phyloP scores from a whole-genome alignment of 2,888 invertebrate genomes.

The Clivina fossor region DNA sequence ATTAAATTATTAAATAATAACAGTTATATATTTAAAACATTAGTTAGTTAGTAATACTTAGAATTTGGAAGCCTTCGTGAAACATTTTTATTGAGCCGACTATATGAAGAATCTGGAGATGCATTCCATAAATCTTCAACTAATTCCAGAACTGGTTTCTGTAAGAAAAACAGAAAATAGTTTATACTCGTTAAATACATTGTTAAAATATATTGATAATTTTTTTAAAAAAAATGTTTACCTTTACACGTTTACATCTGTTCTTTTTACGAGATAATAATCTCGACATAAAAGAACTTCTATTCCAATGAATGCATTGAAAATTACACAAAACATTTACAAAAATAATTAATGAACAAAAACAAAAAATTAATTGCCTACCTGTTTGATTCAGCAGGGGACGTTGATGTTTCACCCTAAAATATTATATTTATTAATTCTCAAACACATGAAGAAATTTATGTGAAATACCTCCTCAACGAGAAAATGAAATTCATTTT shows the following conservation, averaged over 20 bases:
- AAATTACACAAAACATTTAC: slow-evolving; percentile 35
- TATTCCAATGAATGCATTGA: slow-evolving; percentile 44
- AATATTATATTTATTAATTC: slow-evolving; percentile 3
- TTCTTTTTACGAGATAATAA: slow-evolving; percentile 48
- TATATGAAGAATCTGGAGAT: slow-evolving; percentile 49
- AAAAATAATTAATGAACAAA: too few species aligned
- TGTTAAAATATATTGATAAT: background rate
- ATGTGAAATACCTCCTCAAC: slow-evolving; percentile 44
- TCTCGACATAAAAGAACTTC: slow-evolving; percentile 48
- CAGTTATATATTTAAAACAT: background rate
- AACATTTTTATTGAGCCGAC: slow-evolving; percentile 51
- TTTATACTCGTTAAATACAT: background rate
- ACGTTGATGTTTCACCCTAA: slow-evolving; percentile 4
- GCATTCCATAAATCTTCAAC: slow-evolving; percentile 49
- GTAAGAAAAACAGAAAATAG: too few species aligned
- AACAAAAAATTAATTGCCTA: too few species aligned
- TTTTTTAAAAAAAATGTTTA: slow-evolving; percentile 39
- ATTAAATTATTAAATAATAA: slow-evolving; percentile 1
- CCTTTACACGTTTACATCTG: slow-evolving; percentile 46
- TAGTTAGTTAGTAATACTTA: slow-evolving; percentile 43
- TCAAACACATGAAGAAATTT: too few species aligned
- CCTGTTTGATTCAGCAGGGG: slow-evolving; percentile 22
- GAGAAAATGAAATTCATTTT: slow-evolving; percentile 45
- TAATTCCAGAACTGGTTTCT: slow-evolving; percentile 51
- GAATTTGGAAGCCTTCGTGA: slow-evolving; percentile 46